Evolutionary conservation across 2,797 vertebrate genomes (phyloP).

Genomic region (Galagoides demidoff): DNA sequence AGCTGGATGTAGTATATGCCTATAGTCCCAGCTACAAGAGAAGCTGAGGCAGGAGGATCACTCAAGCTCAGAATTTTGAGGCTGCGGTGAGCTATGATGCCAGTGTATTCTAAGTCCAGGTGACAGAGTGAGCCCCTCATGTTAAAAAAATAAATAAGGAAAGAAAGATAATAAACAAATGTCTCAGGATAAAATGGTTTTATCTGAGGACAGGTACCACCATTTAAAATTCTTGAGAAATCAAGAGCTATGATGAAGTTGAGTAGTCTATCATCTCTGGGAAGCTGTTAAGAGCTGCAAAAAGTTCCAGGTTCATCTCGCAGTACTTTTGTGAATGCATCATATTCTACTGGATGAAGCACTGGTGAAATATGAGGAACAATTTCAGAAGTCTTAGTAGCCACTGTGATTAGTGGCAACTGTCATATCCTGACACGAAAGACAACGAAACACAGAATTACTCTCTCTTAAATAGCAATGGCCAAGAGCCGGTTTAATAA

Average conservation of each 20-base stretch:
- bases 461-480: slow-evolving; percentile 6
- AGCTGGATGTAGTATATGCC: no score
- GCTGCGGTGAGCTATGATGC: no score
- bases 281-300: neutral
- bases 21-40: no score
- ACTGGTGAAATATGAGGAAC: neutral
- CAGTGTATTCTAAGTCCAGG: no score
- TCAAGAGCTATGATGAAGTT: neutral
- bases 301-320: neutral
- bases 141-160: no score
- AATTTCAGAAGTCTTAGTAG: neutral
- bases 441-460: neutral
- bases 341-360: neutral
- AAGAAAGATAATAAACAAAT: neutral
- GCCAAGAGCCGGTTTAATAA: neutral
- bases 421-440: slow-evolving; percentile 28
- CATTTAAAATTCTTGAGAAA: slow-evolving; percentile 36
- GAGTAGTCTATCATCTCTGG: neutral
- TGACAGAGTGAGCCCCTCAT: no score
- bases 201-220: neutral
- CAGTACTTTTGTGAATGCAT: neutral
- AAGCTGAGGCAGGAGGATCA: no score
- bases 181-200: slow-evolving; percentile 29
- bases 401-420: neutral
- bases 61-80: no score